phyloP scores from a whole-genome alignment of 2,888 invertebrate species.

The Acleris emargana region DNA sequence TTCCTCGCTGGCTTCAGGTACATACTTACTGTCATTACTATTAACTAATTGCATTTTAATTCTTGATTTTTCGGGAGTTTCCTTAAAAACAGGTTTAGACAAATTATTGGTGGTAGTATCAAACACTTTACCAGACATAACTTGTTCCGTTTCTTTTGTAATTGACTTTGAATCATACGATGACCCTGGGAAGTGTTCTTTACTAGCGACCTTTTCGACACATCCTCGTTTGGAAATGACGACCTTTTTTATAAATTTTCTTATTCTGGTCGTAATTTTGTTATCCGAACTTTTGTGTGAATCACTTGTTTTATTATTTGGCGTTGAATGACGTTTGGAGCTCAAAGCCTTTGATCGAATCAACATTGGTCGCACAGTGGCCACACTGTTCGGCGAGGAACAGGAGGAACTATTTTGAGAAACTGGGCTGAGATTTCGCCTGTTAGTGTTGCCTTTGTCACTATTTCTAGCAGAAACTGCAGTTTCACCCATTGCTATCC shows the following conservation, averaged over 20 bases:
- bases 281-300: conserved; percentile 46
- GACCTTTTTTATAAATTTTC: conserved; percentile 56
- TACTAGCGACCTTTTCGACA: conserved; percentile 54
- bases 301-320: conserved; percentile 46
- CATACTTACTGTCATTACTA: conserved; percentile 42
- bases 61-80: conserved; percentile 49
- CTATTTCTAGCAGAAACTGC: conserved; percentile 15
- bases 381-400: conserved; percentile 67
- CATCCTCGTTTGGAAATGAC: conserved; percentile 19
- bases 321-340: conserved; percentile 50
- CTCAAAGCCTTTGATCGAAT: conserved; percentile 46
- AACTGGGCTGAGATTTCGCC: conserved; percentile 48
- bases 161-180: conserved; percentile 47
- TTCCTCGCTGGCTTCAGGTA: conserved; percentile 36
- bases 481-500: conserved; percentile 42
- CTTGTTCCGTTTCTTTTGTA: conserved; percentile 45
- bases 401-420: conserved; percentile 67
- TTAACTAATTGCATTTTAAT: conserved; percentile 48
- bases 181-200: conserved; percentile 65
- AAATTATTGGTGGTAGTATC: conserved; percentile 54
- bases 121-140: conserved; percentile 46
- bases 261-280: conserved; percentile 52
- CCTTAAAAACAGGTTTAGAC: conserved; percentile 53
- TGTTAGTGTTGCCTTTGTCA: conserved; percentile 40
- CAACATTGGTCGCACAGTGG: conserved; percentile 60